Base-by-base conservation (phyloP, 2,797 vertebrate genomes). In the Nannoperca australis region DNA sequence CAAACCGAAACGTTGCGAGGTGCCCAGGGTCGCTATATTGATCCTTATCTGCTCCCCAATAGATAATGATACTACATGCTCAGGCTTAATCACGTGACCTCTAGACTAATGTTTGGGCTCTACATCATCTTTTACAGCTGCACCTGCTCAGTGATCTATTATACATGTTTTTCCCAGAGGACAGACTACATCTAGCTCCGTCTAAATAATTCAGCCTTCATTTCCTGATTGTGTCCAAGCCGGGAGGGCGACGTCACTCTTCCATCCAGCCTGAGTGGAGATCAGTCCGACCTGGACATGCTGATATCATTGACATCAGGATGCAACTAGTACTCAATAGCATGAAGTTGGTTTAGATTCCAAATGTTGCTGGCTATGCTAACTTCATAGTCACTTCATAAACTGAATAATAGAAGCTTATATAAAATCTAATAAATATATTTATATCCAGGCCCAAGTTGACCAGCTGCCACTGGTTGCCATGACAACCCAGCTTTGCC, bases 191-290 rank as follows among this genome's bases (percentile, higher is more conserved):
- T 64, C 61, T 3, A 30, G 59, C 56, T 55, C 65, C 8, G 22
- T 36, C 80, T 93, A 81, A 94, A 94, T 94, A 89, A 93, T 94
- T 93, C 81, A 94, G 44, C 78, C 55, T 27, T 78, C 54, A 77
- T 82, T 90, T 93, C 76, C 82, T 88, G 82, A 72, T 79, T 63
- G 77, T 59, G 82, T 85, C 60, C 70, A 1, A 68, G 73, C 54
- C 32, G 3, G 53, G 42, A 56, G 5, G 34, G 47, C 14, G 51
- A 53, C n/a, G 34, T 68, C 66, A 42, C 49, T 44, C 34, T 14
- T 56, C 44, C 66, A 9, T 17, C 36, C 13, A 3, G n/a, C 32
- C 18, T 12, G 69, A 65, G 49, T 7, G n/a, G 20, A 2, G 44
- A 22, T 56, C 53, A 9, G 14, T 58, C 6, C 0, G 64, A 15